Evolutionary conservation across 1,140 invertebrate species (phyloP).

Genomic region (Dendrolimus kikuchii): DNA sequence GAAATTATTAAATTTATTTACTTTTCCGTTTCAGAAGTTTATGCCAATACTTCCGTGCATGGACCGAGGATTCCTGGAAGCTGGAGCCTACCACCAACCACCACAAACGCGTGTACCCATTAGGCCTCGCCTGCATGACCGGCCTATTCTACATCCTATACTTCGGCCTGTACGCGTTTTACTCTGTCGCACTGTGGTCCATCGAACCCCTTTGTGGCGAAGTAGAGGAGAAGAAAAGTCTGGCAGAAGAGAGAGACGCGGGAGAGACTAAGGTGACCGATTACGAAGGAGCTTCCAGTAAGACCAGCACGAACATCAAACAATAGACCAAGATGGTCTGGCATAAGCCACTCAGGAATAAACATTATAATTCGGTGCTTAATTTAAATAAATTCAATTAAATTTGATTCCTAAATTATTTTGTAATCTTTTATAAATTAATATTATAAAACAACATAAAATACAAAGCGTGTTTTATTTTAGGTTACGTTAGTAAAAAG

Average conservation of each 20-base stretch:
- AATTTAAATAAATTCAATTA: no score
- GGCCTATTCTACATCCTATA: slow-evolving; percentile 34
- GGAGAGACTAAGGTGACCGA: slow-evolving; percentile 19
- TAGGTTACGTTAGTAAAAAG: no score
- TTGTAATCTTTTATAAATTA: no score
- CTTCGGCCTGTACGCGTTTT: slow-evolving; percentile 20
- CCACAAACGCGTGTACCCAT: slow-evolving; percentile 17
- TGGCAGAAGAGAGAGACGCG: slow-evolving; percentile 5
- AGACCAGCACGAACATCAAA: slow-evolving; percentile 15
- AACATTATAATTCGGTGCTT: no score
- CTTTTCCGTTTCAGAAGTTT: slow-evolving; percentile 21
- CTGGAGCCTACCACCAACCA: slow-evolving; percentile 5
- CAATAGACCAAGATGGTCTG: neutral
- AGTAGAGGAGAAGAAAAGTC: slow-evolving; percentile 13
- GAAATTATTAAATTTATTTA: neutral
- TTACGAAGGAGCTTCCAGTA: slow-evolving; percentile 22
- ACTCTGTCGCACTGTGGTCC: slow-evolving; percentile 37
- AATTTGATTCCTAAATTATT: no score
- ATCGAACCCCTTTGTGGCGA: slow-evolving; percentile 35
- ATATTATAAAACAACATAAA: no score
- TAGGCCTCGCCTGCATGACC: slow-evolving; percentile 23
- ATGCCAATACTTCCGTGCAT: slow-evolving; percentile 37
- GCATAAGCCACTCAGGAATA: no score
- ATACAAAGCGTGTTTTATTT: no score
- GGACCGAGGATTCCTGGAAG: slow-evolving; percentile 38